Percentiles rank a stretch among this genome's conserved stretches.
Evolutionary conservation across 2,888 invertebrate species (phyloP).

Genomic region (Tenthredo distinguenda): DNA sequence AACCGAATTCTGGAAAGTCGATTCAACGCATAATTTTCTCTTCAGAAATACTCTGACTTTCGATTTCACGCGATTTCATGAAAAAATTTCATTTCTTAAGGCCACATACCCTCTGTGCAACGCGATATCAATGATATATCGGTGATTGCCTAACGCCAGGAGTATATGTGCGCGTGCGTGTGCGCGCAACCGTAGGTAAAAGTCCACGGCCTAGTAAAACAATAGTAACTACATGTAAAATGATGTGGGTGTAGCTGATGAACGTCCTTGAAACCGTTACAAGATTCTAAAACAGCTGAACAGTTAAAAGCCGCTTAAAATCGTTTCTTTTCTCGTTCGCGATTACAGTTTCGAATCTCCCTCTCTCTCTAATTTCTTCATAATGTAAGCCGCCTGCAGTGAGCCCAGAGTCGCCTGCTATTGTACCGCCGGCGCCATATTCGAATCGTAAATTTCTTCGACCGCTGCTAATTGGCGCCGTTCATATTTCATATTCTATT

Average conservation of each 20-base stretch:
- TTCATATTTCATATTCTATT: background rate
- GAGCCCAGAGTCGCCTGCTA: background rate
- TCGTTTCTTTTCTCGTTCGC: background rate
- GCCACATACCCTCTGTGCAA: background rate
- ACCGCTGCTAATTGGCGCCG: background rate
- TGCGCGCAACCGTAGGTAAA: background rate
- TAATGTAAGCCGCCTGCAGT: too few relatives aligned
- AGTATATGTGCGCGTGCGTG: background rate
- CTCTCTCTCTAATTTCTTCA: background rate
- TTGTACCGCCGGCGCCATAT: background rate
- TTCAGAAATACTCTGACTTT: background rate
- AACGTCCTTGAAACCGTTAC: conserved; percentile 1
- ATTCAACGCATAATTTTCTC: background rate
- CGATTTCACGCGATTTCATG: background rate
- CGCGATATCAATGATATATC: background rate
- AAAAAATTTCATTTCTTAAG: background rate
- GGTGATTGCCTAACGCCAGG: background rate
- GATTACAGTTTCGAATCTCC: background rate
- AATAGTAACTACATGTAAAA: background rate
- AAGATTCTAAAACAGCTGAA: background rate
- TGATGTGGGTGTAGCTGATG: background rate
- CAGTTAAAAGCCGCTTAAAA: background rate
- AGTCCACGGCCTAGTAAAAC: conserved; percentile 3
- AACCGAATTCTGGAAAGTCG: background rate
- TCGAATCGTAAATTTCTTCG: background rate